Evolutionary conservation across 37 sponge, comb jelly and placozoan genomes (phyloP).

Genomic region (Geodia barretti): DNA sequence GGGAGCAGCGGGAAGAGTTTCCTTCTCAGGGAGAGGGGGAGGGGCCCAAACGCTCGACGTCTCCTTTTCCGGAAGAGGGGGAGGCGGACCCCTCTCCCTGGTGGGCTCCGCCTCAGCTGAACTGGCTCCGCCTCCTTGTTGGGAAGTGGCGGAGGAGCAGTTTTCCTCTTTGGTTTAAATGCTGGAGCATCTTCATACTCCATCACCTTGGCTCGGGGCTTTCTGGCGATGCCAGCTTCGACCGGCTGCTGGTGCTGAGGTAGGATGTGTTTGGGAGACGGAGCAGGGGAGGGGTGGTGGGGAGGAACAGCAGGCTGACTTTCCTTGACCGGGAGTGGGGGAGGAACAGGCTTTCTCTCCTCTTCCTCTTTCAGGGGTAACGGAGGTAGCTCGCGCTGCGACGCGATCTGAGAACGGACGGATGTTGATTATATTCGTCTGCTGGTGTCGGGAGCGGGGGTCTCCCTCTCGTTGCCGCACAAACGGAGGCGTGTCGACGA

Average conservation of each 20-base stretch:
- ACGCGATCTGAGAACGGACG: constrained; percentile 16
- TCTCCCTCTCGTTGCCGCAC: not conserved
- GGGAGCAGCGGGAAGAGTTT: too few relatives aligned
- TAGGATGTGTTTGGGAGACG: too few relatives aligned
- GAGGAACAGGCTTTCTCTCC: not conserved
- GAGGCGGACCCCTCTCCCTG: too few relatives aligned
- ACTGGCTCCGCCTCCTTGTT: not conserved
- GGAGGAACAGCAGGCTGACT: too few relatives aligned
- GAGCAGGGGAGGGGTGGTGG: too few relatives aligned
- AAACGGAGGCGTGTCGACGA: not conserved
- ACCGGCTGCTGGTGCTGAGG: too few relatives aligned
- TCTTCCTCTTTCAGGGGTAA: not conserved
- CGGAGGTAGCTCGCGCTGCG: not conserved
- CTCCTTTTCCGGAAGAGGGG: not conserved
- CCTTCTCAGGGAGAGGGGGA: too few relatives aligned
- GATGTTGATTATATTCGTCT: constrained; percentile 11
- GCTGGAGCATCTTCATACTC: constrained; percentile 11
- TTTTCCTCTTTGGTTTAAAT: not conserved
- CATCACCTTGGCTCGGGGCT: not conserved
- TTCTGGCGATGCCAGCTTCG: too few relatives aligned
- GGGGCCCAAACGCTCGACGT: not conserved
- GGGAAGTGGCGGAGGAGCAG: constrained; percentile 6
- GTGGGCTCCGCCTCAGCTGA: constrained; percentile 6
- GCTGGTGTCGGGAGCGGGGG: not conserved
- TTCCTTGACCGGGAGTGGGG: not conserved